Percentiles rank a stretch among this genome's conserved stretches.
Evolutionary conservation across 2,113 vertebrate species (phyloP).

Genomic region (Laticauda laticaudata): DNA sequence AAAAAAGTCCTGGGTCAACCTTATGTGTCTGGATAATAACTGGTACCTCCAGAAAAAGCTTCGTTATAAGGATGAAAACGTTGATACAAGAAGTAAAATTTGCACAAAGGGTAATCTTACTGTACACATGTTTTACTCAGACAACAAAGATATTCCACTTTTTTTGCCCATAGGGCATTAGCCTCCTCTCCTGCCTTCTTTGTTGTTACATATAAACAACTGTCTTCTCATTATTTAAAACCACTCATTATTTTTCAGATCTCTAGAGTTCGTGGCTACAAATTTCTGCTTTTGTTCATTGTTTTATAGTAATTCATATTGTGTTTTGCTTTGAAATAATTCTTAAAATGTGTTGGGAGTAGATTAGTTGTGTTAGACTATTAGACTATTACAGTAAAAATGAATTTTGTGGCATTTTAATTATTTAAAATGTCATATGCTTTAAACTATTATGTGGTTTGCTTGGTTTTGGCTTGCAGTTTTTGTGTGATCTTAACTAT

Average conservation of each 20-base stretch:
- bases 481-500: neutral
- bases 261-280: neutral
- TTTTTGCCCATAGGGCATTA: neutral
- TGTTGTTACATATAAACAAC: neutral
- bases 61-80: too few species aligned
- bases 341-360: neutral
- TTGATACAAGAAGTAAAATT: too few species aligned
- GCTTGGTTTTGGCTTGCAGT: neutral
- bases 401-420: neutral
- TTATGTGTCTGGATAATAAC: neutral
- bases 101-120: too few species aligned
- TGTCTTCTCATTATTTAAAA: neutral
- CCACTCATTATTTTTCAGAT: neutral
- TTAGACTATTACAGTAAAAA: neutral
- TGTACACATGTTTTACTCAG: too few species aligned
- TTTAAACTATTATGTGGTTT: neutral
- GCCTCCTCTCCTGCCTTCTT: neutral
- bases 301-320: neutral
- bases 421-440: neutral
- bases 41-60: neutral
- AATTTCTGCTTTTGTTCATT: neutral
- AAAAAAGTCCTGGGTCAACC: neutral
- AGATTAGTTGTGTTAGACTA: neutral
- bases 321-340: neutral
- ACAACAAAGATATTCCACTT: neutral